phyloP scores from a whole-genome alignment of 2,797 vertebrate species.

The Adrianichthys oophorus region DNA sequence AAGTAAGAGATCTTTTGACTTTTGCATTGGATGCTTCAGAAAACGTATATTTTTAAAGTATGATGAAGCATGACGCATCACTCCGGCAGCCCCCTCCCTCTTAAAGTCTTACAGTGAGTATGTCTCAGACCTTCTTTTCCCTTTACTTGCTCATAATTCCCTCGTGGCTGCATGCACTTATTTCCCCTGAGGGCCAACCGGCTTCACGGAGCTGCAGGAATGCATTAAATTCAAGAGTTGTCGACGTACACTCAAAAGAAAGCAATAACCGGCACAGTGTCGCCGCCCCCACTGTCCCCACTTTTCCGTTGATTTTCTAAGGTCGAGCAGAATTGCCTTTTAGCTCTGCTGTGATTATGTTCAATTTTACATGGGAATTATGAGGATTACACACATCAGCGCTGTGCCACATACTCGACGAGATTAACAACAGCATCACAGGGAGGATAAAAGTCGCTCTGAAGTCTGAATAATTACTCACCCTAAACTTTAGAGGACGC shows the following conservation, averaged over 20 bases:
- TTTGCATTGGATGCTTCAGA: too few species aligned
- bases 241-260: slow-evolving; percentile 73
- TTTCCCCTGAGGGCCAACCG: slow-evolving; percentile 76
- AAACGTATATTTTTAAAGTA: slow-evolving; percentile 22
- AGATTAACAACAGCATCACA: slow-evolving; percentile 61
- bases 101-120: slow-evolving; percentile 37
- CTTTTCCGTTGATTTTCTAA: slow-evolving; percentile 67
- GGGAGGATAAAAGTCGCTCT: slow-evolving; percentile 35
- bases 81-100: slow-evolving; percentile 5
- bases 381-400: slow-evolving; percentile 58
- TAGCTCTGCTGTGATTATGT: slow-evolving; percentile 62
- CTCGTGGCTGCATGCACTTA: slow-evolving; percentile 69
- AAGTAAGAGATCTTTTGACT: too few species aligned
- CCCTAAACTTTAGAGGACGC: slow-evolving; percentile 19
- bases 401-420: slow-evolving; percentile 37
- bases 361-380: slow-evolving; percentile 73
- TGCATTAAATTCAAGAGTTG: slow-evolving; percentile 78
- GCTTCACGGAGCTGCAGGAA: slow-evolving; percentile 52
- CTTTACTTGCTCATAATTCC: slow-evolving; percentile 71
- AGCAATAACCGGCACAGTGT: slow-evolving; percentile 75
- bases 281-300: slow-evolving; percentile 21
- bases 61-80: slow-evolving; percentile 37
- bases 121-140: slow-evolving; percentile 52
- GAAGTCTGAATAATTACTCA: slow-evolving; percentile 51
- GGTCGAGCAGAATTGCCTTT: slow-evolving; percentile 67